A percentile compares a stretch with the other conserved stretches of the same genome.
Conservation (phyloP, 2,888 invertebrate genomes). For the Flexamia atlantica region DNA sequence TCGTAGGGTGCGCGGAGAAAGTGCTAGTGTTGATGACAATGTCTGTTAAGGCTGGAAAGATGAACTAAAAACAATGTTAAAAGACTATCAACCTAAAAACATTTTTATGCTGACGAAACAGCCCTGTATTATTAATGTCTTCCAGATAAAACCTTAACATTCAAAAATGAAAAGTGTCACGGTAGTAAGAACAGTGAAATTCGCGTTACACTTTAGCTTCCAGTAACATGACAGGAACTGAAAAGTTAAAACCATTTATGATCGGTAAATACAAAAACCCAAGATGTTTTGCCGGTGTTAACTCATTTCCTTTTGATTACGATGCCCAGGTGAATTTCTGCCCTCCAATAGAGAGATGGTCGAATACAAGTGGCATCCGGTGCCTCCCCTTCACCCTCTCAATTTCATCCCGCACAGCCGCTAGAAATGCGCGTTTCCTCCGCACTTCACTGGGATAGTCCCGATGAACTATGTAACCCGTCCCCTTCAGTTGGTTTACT, state of each 20-base stretch:
- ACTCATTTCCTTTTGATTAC: neutral
- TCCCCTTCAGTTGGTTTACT: too few species aligned
- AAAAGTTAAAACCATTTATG: constrained; percentile 57
- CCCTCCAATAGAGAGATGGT: too few species aligned
- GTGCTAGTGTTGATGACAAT: constrained; percentile 35
- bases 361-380: too few species aligned
- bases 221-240: constrained; percentile 53
- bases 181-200: constrained; percentile 72
- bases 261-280: constrained; percentile 62
- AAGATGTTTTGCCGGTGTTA: constrained; percentile 49
- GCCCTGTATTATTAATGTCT: constrained; percentile 69
- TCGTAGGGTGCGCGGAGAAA: too few species aligned
- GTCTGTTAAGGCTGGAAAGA: constrained; percentile 65
- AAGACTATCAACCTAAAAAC: constrained; percentile 68
- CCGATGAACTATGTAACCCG: too few species aligned
- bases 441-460: too few species aligned
- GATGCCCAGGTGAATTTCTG: too few species aligned
- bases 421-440: too few species aligned
- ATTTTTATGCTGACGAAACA: constrained; percentile 71
- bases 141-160: constrained; percentile 70
- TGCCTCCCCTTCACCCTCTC: too few species aligned
- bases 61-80: constrained; percentile 65
- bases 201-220: constrained; percentile 44
- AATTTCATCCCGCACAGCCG: too few species aligned
- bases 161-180: constrained; percentile 71